These are phyloP conservation scores for Hanleya hanleyi DNA, from an alignment of 2,888 invertebrate species.

Conservation along the genomic window DNA sequence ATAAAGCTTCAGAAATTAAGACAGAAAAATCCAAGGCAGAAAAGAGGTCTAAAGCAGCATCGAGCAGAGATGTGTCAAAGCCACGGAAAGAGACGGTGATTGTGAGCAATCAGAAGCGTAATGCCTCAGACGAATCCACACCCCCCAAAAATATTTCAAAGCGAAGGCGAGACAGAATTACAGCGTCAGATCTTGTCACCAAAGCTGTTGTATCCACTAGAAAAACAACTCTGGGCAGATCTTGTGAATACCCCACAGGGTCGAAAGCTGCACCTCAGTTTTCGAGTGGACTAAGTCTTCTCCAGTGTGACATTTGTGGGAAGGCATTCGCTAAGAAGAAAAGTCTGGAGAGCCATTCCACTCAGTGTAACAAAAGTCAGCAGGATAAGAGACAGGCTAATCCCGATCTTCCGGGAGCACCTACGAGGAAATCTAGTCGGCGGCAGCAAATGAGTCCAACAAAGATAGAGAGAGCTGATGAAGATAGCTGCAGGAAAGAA, in stretches of 20 bases:
- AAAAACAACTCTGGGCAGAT: not conserved
- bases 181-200: not conserved
- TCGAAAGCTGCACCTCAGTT: not conserved
- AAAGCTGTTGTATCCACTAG: no score
- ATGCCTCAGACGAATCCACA: not conserved
- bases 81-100: no score
- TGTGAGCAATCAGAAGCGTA: not conserved
- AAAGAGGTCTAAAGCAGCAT: no score
- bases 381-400: not conserved
- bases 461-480: not conserved
- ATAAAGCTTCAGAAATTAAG: no score
- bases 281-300: not conserved
- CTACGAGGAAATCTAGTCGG: not conserved
- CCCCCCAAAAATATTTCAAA: not conserved
- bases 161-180: not conserved
- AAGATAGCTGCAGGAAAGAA: no score
- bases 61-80: no score
- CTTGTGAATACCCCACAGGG: not conserved
- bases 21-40: no score
- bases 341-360: constrained; percentile 42
- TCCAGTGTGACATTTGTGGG: constrained; percentile 35
- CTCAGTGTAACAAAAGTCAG: constrained; percentile 26
- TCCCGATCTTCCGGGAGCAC: not conserved
- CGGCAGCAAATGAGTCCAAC: not conserved
- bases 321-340: constrained; percentile 43